Evolutionary conservation across 2,113 vertebrate species (phyloP).

Genomic region (Apus apus): DNA sequence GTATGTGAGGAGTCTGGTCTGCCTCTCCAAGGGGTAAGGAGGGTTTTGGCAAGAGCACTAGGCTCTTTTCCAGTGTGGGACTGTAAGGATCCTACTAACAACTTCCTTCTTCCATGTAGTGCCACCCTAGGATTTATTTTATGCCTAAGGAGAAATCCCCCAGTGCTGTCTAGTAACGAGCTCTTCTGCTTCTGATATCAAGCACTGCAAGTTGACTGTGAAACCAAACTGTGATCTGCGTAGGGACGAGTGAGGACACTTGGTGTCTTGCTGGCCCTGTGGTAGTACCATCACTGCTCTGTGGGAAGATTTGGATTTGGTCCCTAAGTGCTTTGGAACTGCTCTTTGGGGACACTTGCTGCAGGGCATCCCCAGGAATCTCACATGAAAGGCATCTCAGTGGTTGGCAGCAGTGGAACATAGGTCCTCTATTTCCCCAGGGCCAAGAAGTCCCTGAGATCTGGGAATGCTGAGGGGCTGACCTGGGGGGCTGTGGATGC

Average conservation of each 20-base stretch:
- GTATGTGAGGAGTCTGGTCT: neutral
- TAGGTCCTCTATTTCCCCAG: neutral
- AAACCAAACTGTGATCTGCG: neutral
- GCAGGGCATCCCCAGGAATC: neutral
- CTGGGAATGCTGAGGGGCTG: neutral
- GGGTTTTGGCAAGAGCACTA: neutral
- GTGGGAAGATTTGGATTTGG: neutral
- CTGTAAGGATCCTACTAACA: neutral
- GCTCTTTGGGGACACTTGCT: neutral
- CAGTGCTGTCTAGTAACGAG: neutral
- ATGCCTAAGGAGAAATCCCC: neutral
- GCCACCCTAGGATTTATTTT: neutral
- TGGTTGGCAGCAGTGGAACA: neutral
- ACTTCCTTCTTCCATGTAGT: neutral
- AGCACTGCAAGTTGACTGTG: neutral
- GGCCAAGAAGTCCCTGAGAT: neutral
- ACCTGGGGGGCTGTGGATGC: too few species aligned
- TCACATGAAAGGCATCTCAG: neutral
- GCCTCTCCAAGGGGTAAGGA: neutral
- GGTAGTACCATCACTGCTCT: neutral
- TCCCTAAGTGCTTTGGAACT: fast-evolving
- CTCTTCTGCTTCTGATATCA: neutral
- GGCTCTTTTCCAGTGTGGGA: neutral
- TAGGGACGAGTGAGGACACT: neutral
- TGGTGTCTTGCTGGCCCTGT: neutral